Evolutionary conservation across 2,888 invertebrate species (phyloP).

Genomic region (Drosophila emarginata): DNA sequence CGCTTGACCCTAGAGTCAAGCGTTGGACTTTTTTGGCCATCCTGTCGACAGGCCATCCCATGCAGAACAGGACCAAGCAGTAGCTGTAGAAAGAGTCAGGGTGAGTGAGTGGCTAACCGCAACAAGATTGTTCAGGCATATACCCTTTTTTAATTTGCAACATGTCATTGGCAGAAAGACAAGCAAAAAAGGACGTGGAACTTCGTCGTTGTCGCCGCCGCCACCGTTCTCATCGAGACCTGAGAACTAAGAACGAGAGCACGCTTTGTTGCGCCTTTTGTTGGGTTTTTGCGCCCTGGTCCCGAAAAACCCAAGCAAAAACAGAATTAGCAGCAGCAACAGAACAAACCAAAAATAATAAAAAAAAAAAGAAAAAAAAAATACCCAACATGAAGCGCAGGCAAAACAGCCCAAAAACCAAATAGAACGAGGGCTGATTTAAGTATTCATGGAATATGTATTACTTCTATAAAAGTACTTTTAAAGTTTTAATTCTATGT

Average conservation of each 20-base stretch:
- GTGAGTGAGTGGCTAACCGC: conserved; percentile 49
- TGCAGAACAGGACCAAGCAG: background rate
- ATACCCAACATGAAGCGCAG: conserved; percentile 34
- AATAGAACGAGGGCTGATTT: conserved; percentile 35
- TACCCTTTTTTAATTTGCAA: conserved; percentile 78
- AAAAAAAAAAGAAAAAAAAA: conserved; percentile 25
- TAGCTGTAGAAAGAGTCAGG: conserved; percentile 27
- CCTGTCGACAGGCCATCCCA: conserved; percentile 14
- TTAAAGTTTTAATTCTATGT: too few relatives aligned
- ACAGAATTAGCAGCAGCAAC: conserved; percentile 71
- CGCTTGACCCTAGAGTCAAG: conserved; percentile 36
- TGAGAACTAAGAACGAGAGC: conserved; percentile 21
- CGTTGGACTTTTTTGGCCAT: conserved; percentile 10
- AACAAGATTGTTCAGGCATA: conserved; percentile 74
- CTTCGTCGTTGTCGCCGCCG: conserved; percentile 45
- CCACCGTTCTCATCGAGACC: conserved; percentile 16
- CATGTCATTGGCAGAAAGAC: conserved; percentile 77
- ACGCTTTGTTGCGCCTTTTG: conserved; percentile 75
- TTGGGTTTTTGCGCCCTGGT: conserved; percentile 40
- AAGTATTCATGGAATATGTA: too few relatives aligned
- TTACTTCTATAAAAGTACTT: too few relatives aligned
- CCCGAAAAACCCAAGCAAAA: conserved; percentile 59
- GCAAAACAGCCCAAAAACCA: conserved; percentile 53
- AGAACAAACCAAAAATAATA: conserved; percentile 31
- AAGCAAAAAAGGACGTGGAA: conserved; percentile 65